Percentiles rank a stretch among this genome's conserved stretches.
Evolutionary conservation across 1,140 invertebrate species (phyloP).

Genomic region (Trachelipus rathkii): DNA sequence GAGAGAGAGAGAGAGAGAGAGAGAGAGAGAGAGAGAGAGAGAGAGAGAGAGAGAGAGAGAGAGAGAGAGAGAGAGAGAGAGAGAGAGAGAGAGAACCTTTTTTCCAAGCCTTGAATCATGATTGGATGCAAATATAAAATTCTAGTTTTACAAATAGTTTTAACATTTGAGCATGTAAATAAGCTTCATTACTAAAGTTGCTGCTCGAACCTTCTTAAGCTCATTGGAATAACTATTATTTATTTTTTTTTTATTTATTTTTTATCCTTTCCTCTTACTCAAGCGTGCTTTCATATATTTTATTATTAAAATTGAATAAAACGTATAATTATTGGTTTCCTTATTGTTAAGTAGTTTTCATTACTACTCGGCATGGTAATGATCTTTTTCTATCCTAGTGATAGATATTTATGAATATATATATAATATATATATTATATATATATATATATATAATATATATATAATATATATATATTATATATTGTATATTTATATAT

Average conservation of each 20-base stretch:
- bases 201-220: neutral
- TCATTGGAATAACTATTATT: neutral
- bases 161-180: neutral
- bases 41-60: no score
- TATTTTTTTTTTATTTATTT: neutral
- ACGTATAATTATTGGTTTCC: neutral
- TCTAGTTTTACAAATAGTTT: conserved; percentile 8
- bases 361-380: no score
- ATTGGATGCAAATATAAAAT: conserved; percentile 3
- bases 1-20: no score
- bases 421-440: neutral
- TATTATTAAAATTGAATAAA: neutral
- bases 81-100: neutral
- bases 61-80: no score
- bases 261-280: neutral
- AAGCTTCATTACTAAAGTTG: neutral
- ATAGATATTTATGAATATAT: no score
- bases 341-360: neutral
- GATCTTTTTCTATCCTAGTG: no score
- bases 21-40: no score
- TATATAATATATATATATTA: conserved; percentile 13
- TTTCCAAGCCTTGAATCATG: neutral
- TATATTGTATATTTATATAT: neutral
- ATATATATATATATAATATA: neutral
- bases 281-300: neutral